Evolutionary conservation across 2,113 vertebrate genomes (phyloP), one percentile per base, ranked within the genome.

Genomic region (Phycodurus eques): DNA sequence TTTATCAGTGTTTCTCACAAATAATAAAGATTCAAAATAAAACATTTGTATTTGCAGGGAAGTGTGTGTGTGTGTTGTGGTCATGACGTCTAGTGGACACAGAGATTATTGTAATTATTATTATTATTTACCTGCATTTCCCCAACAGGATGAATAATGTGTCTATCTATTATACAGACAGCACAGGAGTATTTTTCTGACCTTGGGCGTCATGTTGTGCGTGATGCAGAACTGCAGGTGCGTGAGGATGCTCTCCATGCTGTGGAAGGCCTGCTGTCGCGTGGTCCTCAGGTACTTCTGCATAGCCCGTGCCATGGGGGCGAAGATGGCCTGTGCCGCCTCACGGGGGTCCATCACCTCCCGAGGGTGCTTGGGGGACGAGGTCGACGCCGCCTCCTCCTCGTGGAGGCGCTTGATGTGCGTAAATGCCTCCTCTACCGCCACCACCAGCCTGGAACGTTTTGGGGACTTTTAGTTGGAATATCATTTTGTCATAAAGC

Each of bases 181-280:
- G 27, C 39, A 42, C 31, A 15, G 27, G 5, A 46, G 8, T 13
- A 12, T 0, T 57, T 47, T 64, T 27, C 13, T 35, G 59, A 97
- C 96, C 95, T 97, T 98, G 76, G 97, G 96, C 0, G 96, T 96
- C 96, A 99, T 98, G 92, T 97, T 97, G 1, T 99, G 96, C 0
- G 96, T 98, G 93, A 99, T 97, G 92, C 97, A 98, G 93, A 98
- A 98, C 86, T 98, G 96, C 4, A 99, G 93, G 89, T 98, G 97
- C 33, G 96, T 94, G 63, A 99, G 93, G 90, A 99, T 99, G 94
- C 96, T 98, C 93, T 99, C 97, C 97, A 99, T 99, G 85, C 94
- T 96, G 92, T 98, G 97, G 90, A 94, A 98, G 12, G 95, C 96
- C 91, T 98, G 97, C 89, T 99, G 97, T 59, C 96, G 93, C 5